Evolutionary conservation across 2,888 invertebrate species (phyloP).

Genomic region (Poecilus cupreus): DNA sequence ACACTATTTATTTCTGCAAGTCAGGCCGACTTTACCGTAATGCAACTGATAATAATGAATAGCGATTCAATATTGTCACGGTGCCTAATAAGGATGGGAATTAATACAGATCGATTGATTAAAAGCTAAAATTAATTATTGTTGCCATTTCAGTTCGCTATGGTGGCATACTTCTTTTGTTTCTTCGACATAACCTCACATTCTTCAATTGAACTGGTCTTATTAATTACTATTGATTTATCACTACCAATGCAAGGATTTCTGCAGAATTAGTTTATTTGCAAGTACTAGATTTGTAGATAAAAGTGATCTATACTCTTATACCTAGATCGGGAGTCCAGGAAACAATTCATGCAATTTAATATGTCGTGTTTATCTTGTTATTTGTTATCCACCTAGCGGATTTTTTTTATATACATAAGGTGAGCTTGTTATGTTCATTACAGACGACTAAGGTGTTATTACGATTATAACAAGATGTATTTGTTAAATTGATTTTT

Average conservation of each 20-base stretch:
- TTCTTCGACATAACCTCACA: constrained; percentile 24
- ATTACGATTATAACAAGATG: no score
- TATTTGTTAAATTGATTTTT: no score
- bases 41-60: constrained; percentile 13
- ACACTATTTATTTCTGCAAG: constrained; percentile 1
- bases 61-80: constrained; percentile 33
- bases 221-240: constrained; percentile 36
- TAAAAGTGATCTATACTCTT: no score
- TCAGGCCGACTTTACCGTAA: neutral
- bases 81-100: constrained; percentile 23
- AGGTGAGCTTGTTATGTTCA: no score
- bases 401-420: no score
- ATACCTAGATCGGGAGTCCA: no score
- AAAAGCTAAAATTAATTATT: constrained; percentile 36
- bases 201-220: constrained; percentile 24
- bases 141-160: constrained; percentile 33
- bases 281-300: no score
- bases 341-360: no score
- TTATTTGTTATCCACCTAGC: no score
- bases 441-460: no score
- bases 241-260: neutral
- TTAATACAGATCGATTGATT: constrained; percentile 46
- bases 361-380: no score
- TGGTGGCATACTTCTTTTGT: constrained; percentile 35
- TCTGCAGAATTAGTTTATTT: neutral